Base-by-base conservation (phyloP, 1,140 invertebrate genomes). In the Achatina immaculata region DNA sequence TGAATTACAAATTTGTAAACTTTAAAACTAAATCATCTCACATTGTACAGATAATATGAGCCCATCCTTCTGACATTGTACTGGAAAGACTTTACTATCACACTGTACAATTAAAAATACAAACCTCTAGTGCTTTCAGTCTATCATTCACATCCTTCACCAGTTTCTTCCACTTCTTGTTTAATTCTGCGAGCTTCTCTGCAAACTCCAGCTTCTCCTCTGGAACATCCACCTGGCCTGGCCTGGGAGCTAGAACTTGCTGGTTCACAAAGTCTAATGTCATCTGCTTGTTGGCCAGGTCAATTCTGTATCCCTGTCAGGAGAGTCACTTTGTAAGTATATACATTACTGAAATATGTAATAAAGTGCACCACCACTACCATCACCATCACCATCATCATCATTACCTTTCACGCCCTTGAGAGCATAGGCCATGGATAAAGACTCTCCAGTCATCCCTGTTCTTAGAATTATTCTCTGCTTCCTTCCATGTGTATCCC, bases 231-330 rank as follows among this genome's bases (percentile, higher is more conserved):
- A 42, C 55, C 19, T 85, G 84, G n/a, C 81, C 78, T 68, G 83
- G 81, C 51, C 77, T 83, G n/a, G 84, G 83, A 69, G 87, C 85
- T 28, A 88, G 79, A 0, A 86, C 84, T 38, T 82, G 78, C 80
- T 91, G 88, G 84, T 91, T 90, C 43, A 91, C 89, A 83, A 91
- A 91, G 81, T 90, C 88, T 55, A 90, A 81, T 1, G 88, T 89
- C 51, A 91, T 78, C 81, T 90, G 88, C 65, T 88, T 89, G 73
- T 85, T 89, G 65, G 83, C 81, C 36, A 90, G 73, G 34, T 91
- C 90, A 55, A 90, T 86, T 76, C 90, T 90, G 83, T 89, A 88
- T 14, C 86, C 86, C 89, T 90, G 85, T 16, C 83, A 81, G 3
- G 43, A 6, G 28, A 0, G 34, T 51, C n/a, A n/a, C n/a, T 62